Evolutionary conservation across 2,113 vertebrate species (phyloP), one percentile per base, ranked within the genome.

Genomic region (Nesoenas mayeri): DNA sequence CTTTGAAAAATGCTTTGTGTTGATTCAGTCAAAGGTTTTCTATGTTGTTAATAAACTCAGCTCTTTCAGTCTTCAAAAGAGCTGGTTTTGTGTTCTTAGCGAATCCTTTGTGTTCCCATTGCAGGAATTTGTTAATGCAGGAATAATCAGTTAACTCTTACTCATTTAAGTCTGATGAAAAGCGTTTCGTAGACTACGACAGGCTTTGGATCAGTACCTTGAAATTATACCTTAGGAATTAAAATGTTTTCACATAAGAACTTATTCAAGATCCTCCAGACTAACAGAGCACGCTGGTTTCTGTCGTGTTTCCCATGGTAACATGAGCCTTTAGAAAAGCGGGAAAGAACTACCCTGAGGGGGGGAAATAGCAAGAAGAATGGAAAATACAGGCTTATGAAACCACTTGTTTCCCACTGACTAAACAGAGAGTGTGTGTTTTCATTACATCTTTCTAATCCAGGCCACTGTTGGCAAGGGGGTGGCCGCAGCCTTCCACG

Each of bases 21-120:
- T 91, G 87, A 77, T 66, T 96, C 82, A 92, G 50, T 54, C 73
- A 85, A 79, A 90, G 88, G 54, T 84, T 95, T 95, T 67, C 70
- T 42, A 38, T 60, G 5, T 24, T 54, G 86, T 67, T 93, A 73
- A 92, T 85, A 87, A 93, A 93, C 61, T 80, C 90, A 6, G 47
- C n/a, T 74, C 75, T 42, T 73, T 56, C 48, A n/a, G 58, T 24
- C 53, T 82, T 79, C 74, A 40, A 3, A 77, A 53, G 54, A 81
- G 79, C 6, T 11, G 5, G 61, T 88, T 42, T 44, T 66, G 40
- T 31, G 54, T 7, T 79, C 42, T 40, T 40, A 21, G 50, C 0
- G 0, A 6, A 5, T 9, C 79, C 40, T 79, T 69, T 58, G 69
- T 72, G 50, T 26, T 58, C 80, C 64, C 62, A 7, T 70, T 22